Conservation (phyloP, 35 echinoderm and acorn worm genomes). For the Apostichopus parvimensis region DNA sequence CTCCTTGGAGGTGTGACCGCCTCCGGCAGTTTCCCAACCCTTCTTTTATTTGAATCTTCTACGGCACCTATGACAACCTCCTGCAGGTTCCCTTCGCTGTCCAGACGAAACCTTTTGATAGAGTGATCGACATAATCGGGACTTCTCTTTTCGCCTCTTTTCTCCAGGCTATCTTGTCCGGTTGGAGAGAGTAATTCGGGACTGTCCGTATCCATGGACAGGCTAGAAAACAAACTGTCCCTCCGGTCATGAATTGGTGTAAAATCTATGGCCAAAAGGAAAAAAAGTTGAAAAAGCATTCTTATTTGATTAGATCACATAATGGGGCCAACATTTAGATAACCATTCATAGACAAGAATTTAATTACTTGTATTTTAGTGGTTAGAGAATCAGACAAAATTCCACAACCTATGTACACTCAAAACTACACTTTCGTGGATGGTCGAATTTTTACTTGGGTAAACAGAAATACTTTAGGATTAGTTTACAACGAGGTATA, state of each 20-base stretch:
- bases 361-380: too few species aligned
- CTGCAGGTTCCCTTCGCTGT: constrained; percentile 82
- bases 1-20: constrained; percentile 84
- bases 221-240: constrained; percentile 49
- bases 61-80: constrained; percentile 79
- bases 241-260: constrained; percentile 65
- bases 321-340: too few species aligned
- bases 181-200: constrained; percentile 61
- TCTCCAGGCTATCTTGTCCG: constrained; percentile 51
- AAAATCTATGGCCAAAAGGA: constrained; percentile 48
- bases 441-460: too few species aligned
- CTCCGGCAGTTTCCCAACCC: constrained; percentile 84
- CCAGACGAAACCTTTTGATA: constrained; percentile 84
- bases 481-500: too few species aligned
- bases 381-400: too few species aligned
- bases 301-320: too few species aligned
- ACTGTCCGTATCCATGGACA: constrained; percentile 63
- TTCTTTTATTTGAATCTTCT: constrained; percentile 70
- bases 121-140: constrained; percentile 69
- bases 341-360: too few species aligned
- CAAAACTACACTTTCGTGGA: too few species aligned
- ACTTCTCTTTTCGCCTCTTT: constrained; percentile 80
- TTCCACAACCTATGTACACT: too few species aligned
- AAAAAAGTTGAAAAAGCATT: not conserved
- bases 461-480: too few species aligned